Base-by-base conservation (phyloP, 1,140 invertebrate species). In the Conus betulinus region DNA sequence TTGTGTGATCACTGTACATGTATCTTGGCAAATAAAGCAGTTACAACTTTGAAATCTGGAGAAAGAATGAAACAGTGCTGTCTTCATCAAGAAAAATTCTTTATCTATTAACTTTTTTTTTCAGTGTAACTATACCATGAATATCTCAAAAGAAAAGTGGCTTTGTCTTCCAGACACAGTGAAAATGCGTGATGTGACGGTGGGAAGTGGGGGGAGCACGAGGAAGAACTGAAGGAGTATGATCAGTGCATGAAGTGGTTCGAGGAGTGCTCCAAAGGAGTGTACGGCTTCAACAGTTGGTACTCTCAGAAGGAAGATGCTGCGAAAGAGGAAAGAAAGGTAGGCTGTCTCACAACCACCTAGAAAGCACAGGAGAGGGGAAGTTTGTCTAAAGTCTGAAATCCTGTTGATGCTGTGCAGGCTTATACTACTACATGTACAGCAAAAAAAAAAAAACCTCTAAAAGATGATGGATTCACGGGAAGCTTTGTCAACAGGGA, bases 181-280 rank as follows among this genome's bases (percentile, higher is more conserved):
- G 82, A 94, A 93, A 88, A 94, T 93, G 91, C 87, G 93, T 53
- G 92, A 94, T 85, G 90, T 93, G 82, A 90, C 90, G 13, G 84
- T 92, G 25, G 91, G 91, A 13, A 88, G 93, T 23, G 78, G 91
- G 78, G 91, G 76, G 91, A 94, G 60, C 93, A 94, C 76, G 92
- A 91, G 13, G 90, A 93, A n/a, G 94, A 95, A 87, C 85, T 95
- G 78, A 89, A 88, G 57, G 93, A 94, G 51, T 95, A 95, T 83
- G 91, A 92, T 7, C 90, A 90, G 52, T 93, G 91, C 89, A 94
- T 94, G 91, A 91, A 89, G n/a, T 94, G 94, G 94, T 94, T 94
- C 63, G 91, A 94, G 15, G 92, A 94, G 27, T 93, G 92, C 87
- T 91, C 90, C 17, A 89, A 89, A 78, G 90, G 88, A 71, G 92